Evolutionary conservation across 1,140 invertebrate genomes (phyloP), one percentile per base, ranked within the genome.

Genomic region (Camponotus vicinus): DNA sequence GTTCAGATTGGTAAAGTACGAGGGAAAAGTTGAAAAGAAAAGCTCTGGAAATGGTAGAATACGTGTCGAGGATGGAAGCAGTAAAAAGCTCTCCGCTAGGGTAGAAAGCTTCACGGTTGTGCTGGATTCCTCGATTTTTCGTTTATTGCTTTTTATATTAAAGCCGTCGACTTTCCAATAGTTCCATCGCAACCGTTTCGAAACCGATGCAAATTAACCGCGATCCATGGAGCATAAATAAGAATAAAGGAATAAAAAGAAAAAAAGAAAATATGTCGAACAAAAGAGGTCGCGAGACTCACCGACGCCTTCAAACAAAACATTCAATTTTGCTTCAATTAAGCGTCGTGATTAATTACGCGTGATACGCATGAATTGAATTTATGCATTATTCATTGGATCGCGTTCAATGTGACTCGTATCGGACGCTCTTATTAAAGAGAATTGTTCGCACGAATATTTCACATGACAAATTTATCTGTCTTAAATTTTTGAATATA

Each of bases 311-410:
- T 32, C 34, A 15, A 82, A 80, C 9, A 21, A 8, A 49, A 61
- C 69, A 8, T 75, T 75, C 55, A 75, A 83, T 83, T 83, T 42
- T 75, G 32, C 69, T 83, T 75, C 69, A 83, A 83, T 75, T 59
- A 83, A 83, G 69, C 69, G n/a, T 45, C 40, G 69, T 57, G 66
- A 83, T 83, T 73, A 75, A 73, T 83, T 61, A 73, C 69, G 40
- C 27, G 40, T 55, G 32, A 83, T 83, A 75, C 52, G 67, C 55
- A 55, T 49, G 69, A 83, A 83, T 83, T 34, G 27, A 83, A 63
- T 83, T 63, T 63, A 83, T 83, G 55, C 42, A 83, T 83, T 83
- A 83, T 83, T 83, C 69, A 83, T 73, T 59, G 18, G 37, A 37
- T 49, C 61, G 61, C 61, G 66, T 42, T 80, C n/a, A 73, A n/a